phyloP scores from a whole-genome alignment of 2,797 vertebrate genomes.

The Pantherophis alleghaniensis region DNA sequence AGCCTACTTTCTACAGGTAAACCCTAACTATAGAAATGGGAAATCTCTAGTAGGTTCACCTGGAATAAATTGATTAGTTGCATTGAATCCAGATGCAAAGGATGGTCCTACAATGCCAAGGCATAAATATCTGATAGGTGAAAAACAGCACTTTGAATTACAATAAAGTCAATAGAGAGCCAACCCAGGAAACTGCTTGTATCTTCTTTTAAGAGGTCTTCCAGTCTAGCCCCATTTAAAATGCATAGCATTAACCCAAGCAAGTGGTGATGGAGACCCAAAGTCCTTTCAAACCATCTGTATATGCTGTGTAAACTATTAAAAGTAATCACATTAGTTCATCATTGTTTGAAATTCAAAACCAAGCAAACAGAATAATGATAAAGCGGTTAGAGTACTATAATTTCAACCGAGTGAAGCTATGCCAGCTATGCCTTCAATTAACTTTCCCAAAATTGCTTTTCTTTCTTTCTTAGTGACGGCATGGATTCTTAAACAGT shows the following conservation, averaged over 20 bases:
- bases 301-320: not conserved
- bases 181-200: not conserved
- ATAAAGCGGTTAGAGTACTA: conserved; percentile 63
- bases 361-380: conserved; percentile 60
- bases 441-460: not conserved
- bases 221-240: not conserved
- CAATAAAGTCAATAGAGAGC: not conserved
- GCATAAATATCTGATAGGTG: not conserved
- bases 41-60: not conserved
- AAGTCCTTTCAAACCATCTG: rapidly evolving
- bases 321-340: not conserved
- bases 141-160: not conserved
- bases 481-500: not conserved
- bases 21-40: not conserved
- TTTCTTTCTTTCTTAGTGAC: conserved; percentile 11
- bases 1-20: not conserved
- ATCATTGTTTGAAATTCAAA: rapidly evolving
- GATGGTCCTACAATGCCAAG: not conserved
- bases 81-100: not conserved
- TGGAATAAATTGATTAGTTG: not conserved
- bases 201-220: not conserved
- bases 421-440: not conserved
- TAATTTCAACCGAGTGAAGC: not conserved
- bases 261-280: not conserved
- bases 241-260: not conserved